These are phyloP conservation scores for Tinea semifulvella DNA, from an alignment of 2,888 invertebrate species.

Conservation along the genomic window DNA sequence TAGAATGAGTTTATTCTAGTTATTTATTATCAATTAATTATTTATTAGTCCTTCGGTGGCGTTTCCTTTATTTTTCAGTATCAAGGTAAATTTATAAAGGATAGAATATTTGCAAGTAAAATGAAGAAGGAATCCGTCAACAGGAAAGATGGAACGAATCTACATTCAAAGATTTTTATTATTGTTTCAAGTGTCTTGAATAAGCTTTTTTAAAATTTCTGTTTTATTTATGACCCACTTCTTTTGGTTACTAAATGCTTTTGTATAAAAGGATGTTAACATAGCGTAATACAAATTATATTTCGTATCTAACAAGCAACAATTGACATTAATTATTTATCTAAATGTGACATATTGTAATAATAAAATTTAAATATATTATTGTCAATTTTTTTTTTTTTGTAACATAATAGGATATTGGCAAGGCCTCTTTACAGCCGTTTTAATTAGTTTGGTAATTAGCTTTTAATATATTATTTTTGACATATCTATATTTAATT, in stretches of 20 bases:
- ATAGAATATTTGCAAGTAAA: conserved; percentile 9
- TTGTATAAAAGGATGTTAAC: neutral
- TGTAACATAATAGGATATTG: too few species aligned
- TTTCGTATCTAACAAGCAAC: too few species aligned
- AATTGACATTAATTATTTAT: too few species aligned
- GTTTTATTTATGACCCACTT: neutral
- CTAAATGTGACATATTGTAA: too few species aligned
- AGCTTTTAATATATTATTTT: too few species aligned
- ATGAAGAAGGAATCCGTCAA: conserved; percentile 4
- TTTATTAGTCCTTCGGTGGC: neutral
- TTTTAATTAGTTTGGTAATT: too few species aligned
- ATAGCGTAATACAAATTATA: too few species aligned
- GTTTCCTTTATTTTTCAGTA: conserved; percentile 4
- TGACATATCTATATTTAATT: too few species aligned
- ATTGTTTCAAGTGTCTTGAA: conserved; percentile 6
- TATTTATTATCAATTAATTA: conserved; percentile 7
- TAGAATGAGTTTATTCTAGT: too few species aligned
- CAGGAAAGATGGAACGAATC: neutral
- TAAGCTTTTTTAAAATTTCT: neutral
- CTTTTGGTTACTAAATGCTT: neutral
- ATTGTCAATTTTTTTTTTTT: too few species aligned
- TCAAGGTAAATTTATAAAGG: conserved; percentile 11
- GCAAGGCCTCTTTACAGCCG: too few species aligned
- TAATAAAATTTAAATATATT: too few species aligned
- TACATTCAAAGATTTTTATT: conserved; percentile 10